Conservation (phyloP, 2,113 vertebrate species). For the Sceloporus tristichus region DNA sequence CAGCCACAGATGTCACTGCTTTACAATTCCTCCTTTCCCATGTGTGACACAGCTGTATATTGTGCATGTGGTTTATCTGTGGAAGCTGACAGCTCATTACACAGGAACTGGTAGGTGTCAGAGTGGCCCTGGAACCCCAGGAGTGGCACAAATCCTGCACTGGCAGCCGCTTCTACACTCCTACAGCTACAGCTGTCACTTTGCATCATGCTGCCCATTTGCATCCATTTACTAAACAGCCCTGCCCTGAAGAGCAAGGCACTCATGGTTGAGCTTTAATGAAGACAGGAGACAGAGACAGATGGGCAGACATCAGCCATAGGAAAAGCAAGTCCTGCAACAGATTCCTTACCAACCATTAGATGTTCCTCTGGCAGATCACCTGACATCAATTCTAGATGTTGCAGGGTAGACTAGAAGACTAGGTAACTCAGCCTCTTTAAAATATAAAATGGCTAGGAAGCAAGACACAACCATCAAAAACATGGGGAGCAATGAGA, state of each 20-base stretch:
- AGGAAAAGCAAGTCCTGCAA: background rate
- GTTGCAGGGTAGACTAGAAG: background rate
- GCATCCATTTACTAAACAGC: conserved; percentile 21
- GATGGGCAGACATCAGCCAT: conserved; percentile 17
- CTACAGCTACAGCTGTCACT: conserved; percentile 22
- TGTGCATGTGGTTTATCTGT: conserved; percentile 2
- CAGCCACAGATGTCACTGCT: background rate
- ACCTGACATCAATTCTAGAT: background rate
- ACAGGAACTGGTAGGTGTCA: background rate
- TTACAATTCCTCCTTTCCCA: background rate
- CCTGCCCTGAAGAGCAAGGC: conserved; percentile 9
- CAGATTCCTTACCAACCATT: background rate
- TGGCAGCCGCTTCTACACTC: background rate
- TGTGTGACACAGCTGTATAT: background rate
- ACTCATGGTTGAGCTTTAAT: background rate
- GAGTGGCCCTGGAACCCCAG: background rate
- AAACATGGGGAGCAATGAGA: conserved; percentile 21
- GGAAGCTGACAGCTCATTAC: conserved; percentile 15
- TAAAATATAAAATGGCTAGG: conserved; percentile 18
- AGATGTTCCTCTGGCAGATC: background rate
- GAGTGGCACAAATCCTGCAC: background rate
- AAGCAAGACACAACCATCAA: conserved; percentile 39
- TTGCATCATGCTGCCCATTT: conserved; percentile 7
- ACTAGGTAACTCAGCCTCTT: conserved; percentile 11
- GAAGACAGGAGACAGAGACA: background rate